Conservation (phyloP, 2,113 vertebrate genomes). For the Dicaeum eximium region DNA sequence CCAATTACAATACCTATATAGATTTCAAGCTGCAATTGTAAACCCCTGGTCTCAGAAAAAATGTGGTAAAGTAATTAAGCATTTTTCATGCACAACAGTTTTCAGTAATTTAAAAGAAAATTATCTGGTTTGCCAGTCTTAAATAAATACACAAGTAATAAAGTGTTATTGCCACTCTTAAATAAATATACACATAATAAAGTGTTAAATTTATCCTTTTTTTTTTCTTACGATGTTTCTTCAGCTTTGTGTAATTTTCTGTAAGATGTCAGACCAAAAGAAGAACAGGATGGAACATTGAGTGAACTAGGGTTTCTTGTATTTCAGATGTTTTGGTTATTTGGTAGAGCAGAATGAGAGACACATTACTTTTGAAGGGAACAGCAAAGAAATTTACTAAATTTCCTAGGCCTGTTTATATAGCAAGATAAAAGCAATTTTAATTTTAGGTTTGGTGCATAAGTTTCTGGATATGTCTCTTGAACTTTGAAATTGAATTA, state of each 20-base stretch:
- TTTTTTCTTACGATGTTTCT: background rate
- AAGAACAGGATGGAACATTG: background rate
- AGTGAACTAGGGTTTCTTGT: background rate
- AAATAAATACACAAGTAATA: background rate
- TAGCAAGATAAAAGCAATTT: background rate
- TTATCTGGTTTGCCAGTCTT: background rate
- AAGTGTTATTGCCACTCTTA: background rate
- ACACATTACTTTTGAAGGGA: background rate
- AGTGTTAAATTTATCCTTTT: accelerated
- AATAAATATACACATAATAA: background rate
- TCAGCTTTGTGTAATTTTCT: background rate
- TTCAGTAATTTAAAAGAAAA: background rate
- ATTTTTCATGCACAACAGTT: background rate
- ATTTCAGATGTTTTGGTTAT: background rate
- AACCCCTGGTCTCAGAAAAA: background rate
- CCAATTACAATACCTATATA: background rate
- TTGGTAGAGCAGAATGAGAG: background rate
- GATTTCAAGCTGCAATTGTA: background rate
- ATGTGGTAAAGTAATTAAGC: background rate
- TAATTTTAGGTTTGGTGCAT: background rate
- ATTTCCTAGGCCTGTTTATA: background rate
- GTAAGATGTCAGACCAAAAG: background rate
- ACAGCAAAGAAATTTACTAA: background rate
- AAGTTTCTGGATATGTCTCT: background rate
- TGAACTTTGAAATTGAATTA: background rate